Evolutionary conservation across 1,140 invertebrate genomes (phyloP), one percentile per base, ranked within the genome.

Genomic region (Drosophila truncata): DNA sequence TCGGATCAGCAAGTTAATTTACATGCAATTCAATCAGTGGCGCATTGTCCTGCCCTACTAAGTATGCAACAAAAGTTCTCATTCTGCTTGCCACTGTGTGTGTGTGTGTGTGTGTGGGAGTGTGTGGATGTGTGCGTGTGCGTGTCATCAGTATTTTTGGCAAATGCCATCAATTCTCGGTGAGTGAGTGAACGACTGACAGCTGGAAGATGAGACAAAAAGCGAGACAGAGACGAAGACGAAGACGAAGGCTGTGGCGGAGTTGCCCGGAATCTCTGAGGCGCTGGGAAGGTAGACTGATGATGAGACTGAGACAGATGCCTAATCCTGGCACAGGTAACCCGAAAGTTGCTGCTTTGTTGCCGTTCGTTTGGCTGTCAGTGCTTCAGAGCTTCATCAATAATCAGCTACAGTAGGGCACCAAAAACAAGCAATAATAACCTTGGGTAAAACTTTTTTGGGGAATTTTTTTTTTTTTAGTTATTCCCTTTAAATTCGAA

Each of bases 1-100:
- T 88, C 83, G 84, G 84, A 87, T 87, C 83, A 88, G 84, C 80
- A 88, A 87, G 83, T 80, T 88, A 88, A 87, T 87, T 87, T 87
- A 83, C 83, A 87, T 88, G 83, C 83, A 87, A 88, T 87, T 87
- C 83, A 87, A 87, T 87, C 83, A 87, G 77, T 74, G 80, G 61
- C 80, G 67, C 84, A 88, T 88, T 87, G 84, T 83, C 60, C 77
- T 73, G 72, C 55, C 49, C 59, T 47, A 61, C 59, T 64, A 75
- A 79, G 83, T 64, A 70, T 67, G 83, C 83, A 82, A 82, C 75
- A 82, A 62, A 78, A 77, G 73, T 70, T 58, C 55, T 9, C 46
- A 31, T 39, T 29, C 39, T 23, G 35, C 50, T 25, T 25, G 46
- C 14, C 46, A 16, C 1, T 47, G 44, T 31, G 23, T 37, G 35